These are phyloP conservation scores for Cyclopterus lumpus DNA, from an alignment of 2,797 vertebrate genomes.

Conservation along the genomic window DNA sequence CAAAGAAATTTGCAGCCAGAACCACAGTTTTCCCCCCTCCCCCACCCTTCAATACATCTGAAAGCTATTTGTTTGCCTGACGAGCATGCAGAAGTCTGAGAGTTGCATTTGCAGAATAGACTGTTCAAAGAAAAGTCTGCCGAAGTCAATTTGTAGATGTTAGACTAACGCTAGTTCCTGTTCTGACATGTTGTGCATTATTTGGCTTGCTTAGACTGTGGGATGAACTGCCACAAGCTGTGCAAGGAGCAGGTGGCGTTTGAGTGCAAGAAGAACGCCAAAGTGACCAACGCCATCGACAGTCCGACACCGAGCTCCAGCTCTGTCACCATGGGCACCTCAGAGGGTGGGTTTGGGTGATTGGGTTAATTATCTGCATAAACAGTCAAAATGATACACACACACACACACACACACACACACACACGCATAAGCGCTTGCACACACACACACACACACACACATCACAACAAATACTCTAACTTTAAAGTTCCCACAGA, in stretches of 20 bases:
- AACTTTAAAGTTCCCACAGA: constrained; percentile 1
- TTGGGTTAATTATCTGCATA: constrained; percentile 1
- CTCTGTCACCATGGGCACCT: constrained; percentile 76
- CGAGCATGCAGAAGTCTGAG: constrained; percentile 50
- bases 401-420: background rate
- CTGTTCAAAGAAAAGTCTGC: constrained; percentile 48
- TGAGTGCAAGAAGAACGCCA: constrained; percentile 91
- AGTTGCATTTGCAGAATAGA: constrained; percentile 66
- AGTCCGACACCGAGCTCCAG: constrained; percentile 82
- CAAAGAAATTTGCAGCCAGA: constrained; percentile 54
- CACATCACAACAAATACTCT: background rate
- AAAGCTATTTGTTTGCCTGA: constrained; percentile 64
- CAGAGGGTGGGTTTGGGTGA: constrained; percentile 82
- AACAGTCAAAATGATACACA: background rate
- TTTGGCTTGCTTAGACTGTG: constrained; percentile 85
- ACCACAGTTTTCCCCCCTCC: constrained; percentile 66
- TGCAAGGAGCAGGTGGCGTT: constrained; percentile 96
- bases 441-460: background rate
- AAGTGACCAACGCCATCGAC: constrained; percentile 74
- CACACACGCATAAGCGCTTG: no score
- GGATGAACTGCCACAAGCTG: constrained; percentile 97
- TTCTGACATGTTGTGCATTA: constrained; percentile 64
- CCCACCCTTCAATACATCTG: constrained; percentile 54
- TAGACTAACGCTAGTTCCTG: constrained; percentile 50
- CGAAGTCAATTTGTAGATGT: constrained; percentile 31